Evolutionary conservation across 2,113 vertebrate species (phyloP).

Genomic region (Chloroceryle aenea): DNA sequence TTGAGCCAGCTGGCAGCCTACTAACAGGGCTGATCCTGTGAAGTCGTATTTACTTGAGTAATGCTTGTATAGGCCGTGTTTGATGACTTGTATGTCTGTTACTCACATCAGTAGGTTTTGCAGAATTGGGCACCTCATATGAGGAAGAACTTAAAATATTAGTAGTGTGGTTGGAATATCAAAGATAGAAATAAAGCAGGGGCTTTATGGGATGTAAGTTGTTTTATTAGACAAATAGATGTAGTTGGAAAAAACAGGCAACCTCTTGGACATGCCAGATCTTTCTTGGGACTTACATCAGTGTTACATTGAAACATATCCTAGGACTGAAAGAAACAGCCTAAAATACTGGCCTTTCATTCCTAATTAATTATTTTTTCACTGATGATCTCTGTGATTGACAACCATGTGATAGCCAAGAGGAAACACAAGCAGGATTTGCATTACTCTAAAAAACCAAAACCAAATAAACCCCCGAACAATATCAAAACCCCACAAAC

Average conservation of each 20-base stretch:
- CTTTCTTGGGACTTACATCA: constrained; percentile 11
- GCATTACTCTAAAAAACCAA: background rate
- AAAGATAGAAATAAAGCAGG: background rate
- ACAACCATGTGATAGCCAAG: background rate
- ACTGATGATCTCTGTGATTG: constrained; percentile 12
- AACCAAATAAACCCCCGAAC: background rate
- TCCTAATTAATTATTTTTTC: constrained; percentile 19
- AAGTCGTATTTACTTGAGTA: background rate
- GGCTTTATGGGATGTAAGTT: background rate
- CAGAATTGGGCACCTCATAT: background rate
- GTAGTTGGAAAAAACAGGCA: background rate
- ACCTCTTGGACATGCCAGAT: background rate
- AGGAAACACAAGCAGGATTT: constrained; percentile 9
- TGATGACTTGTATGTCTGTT: background rate
- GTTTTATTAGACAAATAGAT: background rate
- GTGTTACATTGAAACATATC: background rate
- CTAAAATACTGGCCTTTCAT: background rate
- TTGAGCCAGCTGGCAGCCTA: background rate
- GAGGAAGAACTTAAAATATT: background rate
- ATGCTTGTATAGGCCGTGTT: background rate
- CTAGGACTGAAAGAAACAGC: background rate
- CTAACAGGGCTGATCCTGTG: background rate
- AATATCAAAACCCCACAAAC: background rate
- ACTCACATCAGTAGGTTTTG: background rate
- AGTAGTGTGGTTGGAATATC: background rate